Evolutionary conservation across 2,113 vertebrate genomes (phyloP).

Genomic region (Anolis carolinensis): DNA sequence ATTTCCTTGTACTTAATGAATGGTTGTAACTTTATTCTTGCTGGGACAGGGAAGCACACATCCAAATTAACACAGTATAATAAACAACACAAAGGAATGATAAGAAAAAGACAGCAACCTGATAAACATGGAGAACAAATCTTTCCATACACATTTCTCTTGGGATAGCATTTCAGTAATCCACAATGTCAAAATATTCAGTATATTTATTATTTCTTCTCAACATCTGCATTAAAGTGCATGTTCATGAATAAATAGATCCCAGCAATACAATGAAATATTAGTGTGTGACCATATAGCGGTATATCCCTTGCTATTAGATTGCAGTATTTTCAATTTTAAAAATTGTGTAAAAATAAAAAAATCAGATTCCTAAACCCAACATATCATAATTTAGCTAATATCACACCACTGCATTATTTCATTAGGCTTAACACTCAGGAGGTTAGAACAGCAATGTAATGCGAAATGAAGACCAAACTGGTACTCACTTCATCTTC

Average conservation of each 20-base stretch:
- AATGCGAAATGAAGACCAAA: neutral
- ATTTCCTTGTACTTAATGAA: no score
- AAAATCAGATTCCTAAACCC: neutral
- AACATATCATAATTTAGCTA: neutral
- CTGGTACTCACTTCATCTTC: slow-evolving; percentile 90
- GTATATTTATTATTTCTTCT: neutral
- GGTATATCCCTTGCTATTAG: neutral
- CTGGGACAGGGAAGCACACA: neutral
- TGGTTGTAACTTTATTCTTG: neutral
- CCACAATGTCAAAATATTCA: neutral
- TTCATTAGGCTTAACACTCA: neutral
- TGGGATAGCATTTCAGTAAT: neutral
- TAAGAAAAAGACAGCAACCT: neutral
- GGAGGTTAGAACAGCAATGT: neutral
- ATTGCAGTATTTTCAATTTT: neutral
- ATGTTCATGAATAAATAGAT: neutral
- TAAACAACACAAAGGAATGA: neutral
- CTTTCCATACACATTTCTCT: neutral
- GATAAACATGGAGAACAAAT: neutral
- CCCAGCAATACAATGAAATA: neutral
- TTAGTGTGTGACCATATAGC: neutral
- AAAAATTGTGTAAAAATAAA: neutral
- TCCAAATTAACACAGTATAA: neutral
- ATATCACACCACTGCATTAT: neutral
- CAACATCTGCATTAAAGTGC: neutral